Percentiles rank a stretch among this genome's conserved stretches.
These are phyloP conservation scores for Epirrita christyi DNA, from an alignment of 2,888 invertebrate species.

Conservation along the genomic window DNA sequence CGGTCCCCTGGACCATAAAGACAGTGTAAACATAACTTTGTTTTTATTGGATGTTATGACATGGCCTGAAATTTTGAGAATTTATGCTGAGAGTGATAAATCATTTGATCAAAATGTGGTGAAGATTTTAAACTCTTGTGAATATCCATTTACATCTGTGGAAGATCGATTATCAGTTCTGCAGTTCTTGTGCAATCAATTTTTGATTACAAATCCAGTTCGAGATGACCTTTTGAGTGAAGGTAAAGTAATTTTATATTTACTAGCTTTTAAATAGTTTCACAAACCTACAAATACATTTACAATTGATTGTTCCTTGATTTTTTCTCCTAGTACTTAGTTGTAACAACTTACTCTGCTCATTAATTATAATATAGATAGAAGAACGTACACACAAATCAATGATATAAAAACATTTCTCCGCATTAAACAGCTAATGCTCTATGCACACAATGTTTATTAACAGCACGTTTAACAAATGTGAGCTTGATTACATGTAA, in stretches of 20 bases:
- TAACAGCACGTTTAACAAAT: no score
- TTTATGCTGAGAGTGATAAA: conserved; percentile 96
- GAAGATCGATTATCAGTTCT: conserved; percentile 92
- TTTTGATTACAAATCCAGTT: conserved; percentile 96
- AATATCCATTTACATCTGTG: conserved; percentile 95
- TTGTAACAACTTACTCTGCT: no score
- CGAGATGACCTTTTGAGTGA: conserved; percentile 97
- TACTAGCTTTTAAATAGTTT: no score
- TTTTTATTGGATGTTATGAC: conserved; percentile 97
- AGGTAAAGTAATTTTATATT: conserved; percentile 81
- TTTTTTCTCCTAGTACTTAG: no score
- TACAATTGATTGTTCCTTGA: no score
- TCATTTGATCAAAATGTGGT: conserved; percentile 90
- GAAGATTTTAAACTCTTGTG: conserved; percentile 88
- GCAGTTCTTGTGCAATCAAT: conserved; percentile 97
- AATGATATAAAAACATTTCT: no score
- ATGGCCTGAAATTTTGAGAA: conserved; percentile 96
- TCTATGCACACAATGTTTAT: no score
- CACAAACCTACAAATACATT: no score
- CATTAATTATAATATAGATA: no score
- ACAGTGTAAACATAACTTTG: conserved; percentile 96
- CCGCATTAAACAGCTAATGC: no score
- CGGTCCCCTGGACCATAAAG: conserved; percentile 98
- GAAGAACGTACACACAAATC: no score
- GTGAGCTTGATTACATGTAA: no score